Base-by-base conservation (phyloP, 2,888 invertebrate species). In the Netelia fuscicornis region DNA sequence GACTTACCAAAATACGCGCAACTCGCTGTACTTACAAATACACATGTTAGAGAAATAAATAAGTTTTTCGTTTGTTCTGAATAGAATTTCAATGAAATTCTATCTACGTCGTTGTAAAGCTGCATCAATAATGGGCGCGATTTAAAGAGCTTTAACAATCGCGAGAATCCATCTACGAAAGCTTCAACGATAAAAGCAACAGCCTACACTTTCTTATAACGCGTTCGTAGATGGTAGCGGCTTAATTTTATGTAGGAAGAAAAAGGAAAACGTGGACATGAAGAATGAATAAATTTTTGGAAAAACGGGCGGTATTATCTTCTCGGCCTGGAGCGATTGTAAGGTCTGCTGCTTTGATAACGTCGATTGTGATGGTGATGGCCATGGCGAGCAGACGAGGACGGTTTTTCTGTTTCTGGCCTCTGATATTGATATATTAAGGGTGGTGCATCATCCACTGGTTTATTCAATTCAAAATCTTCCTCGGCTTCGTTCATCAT, bases 381-480 rank as follows among this genome's bases (percentile, higher is more conserved):
- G 81, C 91, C 89, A 82, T 90, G 91, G 83, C 92, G 89, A 54
- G 89, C 85, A 70, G 94, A 93, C 20, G 93, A 91, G 90, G 93
- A 93, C 90, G 93, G 92, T 89, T 93, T 94, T 82, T 90, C 91
- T 67, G 87, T 90, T 83, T 93, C 93, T 81, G 91, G 86, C 87
- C 90, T 92, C 68, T 97, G 97, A 91, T 96, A 97, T 88, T 96
- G 96, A 52, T 96, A 94, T 68, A 97, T 96, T 42, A 97, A 92
- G 0, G 97, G 96, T 0, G 97, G 96, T 13, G 96, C 94, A 90
- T 97, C 96, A 0, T 96, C 95, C 11, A 96, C 95, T 2, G 96
- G 94, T 90, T 96, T 96, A 91, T 97, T 97, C 5, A 97, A 95
- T 81, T 97, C 96, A 89, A 97, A 95, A 91, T 97, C 97, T 87